Conservation (phyloP, 2,888 invertebrate species). For the Cryptus armator region DNA sequence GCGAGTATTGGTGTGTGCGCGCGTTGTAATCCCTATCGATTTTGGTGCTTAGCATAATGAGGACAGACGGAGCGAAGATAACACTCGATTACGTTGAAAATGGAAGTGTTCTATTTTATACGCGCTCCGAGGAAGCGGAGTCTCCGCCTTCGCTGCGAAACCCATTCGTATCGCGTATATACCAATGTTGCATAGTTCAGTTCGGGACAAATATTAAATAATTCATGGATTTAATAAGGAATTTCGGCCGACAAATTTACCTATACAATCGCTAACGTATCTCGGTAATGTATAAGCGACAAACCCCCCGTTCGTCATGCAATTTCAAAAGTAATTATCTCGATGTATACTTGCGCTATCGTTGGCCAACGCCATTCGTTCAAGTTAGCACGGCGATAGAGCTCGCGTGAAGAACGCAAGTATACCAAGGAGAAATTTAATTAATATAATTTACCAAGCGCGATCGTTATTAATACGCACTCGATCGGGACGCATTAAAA, state of each 20-base stretch:
- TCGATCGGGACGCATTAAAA: conserved; percentile 69
- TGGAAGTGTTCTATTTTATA: conserved; percentile 57
- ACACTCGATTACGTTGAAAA: conserved; percentile 67
- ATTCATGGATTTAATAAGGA: neutral
- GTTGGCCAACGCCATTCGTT: conserved; percentile 69
- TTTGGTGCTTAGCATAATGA: conserved; percentile 84
- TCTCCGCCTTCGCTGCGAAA: neutral
- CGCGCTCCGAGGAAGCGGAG: neutral
- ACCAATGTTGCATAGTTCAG: neutral
- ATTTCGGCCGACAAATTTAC: conserved; percentile 10
- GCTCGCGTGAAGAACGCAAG: conserved; percentile 54
- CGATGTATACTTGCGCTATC: conserved; percentile 49
- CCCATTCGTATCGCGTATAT: neutral
- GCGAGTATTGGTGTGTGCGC: conserved; percentile 47
- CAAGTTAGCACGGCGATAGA: conserved; percentile 56
- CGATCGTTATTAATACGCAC: conserved; percentile 72
- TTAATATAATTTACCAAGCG: conserved; percentile 76
- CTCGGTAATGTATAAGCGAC: neutral
- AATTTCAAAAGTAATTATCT: conserved; percentile 66
- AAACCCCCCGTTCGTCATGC: conserved; percentile 21
- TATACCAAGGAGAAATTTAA: conserved; percentile 73
- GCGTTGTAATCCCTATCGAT: conserved; percentile 82
- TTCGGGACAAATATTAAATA: conserved; percentile 14
- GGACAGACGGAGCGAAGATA: conserved; percentile 77
- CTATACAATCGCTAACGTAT: neutral